Evolutionary conservation across 2,888 invertebrate species (phyloP), one percentile per base, ranked within the genome.

Genomic region (Sturmia bella): DNA sequence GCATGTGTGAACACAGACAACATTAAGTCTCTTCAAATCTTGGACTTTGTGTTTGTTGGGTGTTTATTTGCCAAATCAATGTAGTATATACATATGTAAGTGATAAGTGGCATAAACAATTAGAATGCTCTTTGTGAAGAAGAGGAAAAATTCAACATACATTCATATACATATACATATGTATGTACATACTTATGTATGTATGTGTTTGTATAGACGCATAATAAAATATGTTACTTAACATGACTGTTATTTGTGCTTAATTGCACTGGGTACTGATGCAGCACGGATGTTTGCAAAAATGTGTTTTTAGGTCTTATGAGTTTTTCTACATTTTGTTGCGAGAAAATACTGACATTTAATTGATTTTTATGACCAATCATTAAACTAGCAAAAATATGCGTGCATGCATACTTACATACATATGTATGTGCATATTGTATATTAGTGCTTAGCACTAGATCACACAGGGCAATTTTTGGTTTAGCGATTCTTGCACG

Each of bases 281-380:
- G 32, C 11, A 17, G 27, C 32, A 32, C 45, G 61, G 61, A 63
- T 63, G 45, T 12, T 13, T 17, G 45, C 45, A 45, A 27, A 45
- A 63, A 32, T 48, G 32, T 63, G 61, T 63, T 63, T 45, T 63
- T 24, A 63, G 61, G 45, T 19, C 45, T 63, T 45, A 32, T 45
- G 15, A 45, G 27, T 63, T 27, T 61, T 21, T 61, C 45, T 45
- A 45, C 27, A 9, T 27, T 27, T 12, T 32, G 12, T 12, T 32
- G 32, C 13, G 17, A 45, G 45, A 45, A 27, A 45, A 12, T 17
- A 45, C 27, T 43, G 3, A 12, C 13, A 13, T 19, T 37, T 48
- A 12, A 9, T 64, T 13, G 13, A 32, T 37, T 39, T n/a, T 1
- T 39, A 37, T 68, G 17, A 9, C 17, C 5, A 15, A 32, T 5